phyloP scores from a whole-genome alignment of 2,113 vertebrate genomes.

The Lasiurus borealis region DNA sequence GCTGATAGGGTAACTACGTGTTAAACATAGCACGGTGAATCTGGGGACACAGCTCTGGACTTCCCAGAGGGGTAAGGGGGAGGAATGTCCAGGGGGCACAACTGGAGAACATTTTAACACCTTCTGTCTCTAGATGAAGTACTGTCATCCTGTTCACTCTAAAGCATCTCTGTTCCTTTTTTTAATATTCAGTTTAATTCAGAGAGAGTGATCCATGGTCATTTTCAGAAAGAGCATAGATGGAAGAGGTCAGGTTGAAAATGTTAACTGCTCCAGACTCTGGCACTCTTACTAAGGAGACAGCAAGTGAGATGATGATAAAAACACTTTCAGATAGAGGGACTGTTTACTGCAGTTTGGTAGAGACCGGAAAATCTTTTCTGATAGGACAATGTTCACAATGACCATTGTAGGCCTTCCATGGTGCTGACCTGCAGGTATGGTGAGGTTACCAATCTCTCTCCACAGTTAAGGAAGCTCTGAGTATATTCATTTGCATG shows the following conservation, averaged over 20 bases:
- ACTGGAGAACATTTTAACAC: conserved; percentile 59
- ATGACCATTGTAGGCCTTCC: neutral
- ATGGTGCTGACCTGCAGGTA: neutral
- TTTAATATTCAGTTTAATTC: conserved; percentile 58
- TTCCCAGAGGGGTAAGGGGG: conserved; percentile 73
- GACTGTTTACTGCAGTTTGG: neutral
- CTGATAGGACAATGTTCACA: neutral
- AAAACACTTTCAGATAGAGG: neutral
- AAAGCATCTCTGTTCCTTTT: neutral
- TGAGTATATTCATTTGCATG: neutral
- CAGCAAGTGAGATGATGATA: neutral
- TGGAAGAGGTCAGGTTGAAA: conserved; percentile 52
- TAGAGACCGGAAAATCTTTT: neutral
- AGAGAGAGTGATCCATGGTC: conserved; percentile 4
- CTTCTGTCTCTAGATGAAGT: conserved; percentile 59
- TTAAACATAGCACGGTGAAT: conserved; percentile 77
- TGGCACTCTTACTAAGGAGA: neutral
- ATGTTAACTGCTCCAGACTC: conserved; percentile 32
- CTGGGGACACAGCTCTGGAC: conserved; percentile 73
- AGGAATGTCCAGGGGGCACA: conserved; percentile 33
- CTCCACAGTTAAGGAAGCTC: conserved; percentile 6
- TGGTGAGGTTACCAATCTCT: neutral
- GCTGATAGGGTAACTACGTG: conserved; percentile 81
- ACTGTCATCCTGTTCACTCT: neutral
- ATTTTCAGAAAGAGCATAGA: conserved; percentile 28